Evolutionary conservation across 2,797 vertebrate genomes (phyloP).

Genomic region (Bucorvus abyssinicus): DNA sequence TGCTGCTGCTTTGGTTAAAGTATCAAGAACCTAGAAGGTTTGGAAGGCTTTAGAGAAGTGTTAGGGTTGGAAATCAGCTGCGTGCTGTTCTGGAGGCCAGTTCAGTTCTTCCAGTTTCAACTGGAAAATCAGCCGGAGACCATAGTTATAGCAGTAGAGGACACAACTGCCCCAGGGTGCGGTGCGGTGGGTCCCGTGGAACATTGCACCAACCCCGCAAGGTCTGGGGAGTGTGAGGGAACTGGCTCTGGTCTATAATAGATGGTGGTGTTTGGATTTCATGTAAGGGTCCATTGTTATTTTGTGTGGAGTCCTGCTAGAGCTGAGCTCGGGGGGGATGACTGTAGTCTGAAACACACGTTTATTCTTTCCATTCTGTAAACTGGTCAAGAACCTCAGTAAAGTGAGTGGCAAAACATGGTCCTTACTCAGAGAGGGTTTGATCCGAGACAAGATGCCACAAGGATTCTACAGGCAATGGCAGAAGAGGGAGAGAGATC

Average conservation of each 20-base stretch:
- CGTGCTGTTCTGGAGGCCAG: fast-evolving
- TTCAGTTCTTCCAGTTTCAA: fast-evolving
- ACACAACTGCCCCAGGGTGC: fast-evolving
- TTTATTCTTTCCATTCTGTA: background rate
- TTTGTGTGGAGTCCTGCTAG: too few relatives aligned
- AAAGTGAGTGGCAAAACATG: background rate
- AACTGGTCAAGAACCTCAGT: background rate
- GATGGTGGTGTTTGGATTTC: fast-evolving
- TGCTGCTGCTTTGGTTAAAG: background rate
- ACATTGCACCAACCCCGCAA: background rate
- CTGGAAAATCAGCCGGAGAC: background rate
- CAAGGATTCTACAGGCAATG: fast-evolving
- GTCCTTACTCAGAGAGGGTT: background rate
- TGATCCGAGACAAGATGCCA: background rate
- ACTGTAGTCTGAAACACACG: fast-evolving
- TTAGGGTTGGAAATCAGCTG: fast-evolving
- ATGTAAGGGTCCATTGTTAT: fast-evolving
- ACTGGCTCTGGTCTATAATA: fast-evolving
- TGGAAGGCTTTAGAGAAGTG: background rate
- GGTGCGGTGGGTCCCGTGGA: background rate
- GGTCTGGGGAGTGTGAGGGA: fast-evolving
- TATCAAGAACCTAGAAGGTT: fast-evolving
- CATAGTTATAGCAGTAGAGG: fast-evolving
- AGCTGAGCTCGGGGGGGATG: background rate
- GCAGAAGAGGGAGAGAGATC: background rate